A percentile compares a stretch with the other conserved stretches of the same genome.
Evolutionary conservation across 1,140 invertebrate species (phyloP).

Genomic region (Eumeta japonica): DNA sequence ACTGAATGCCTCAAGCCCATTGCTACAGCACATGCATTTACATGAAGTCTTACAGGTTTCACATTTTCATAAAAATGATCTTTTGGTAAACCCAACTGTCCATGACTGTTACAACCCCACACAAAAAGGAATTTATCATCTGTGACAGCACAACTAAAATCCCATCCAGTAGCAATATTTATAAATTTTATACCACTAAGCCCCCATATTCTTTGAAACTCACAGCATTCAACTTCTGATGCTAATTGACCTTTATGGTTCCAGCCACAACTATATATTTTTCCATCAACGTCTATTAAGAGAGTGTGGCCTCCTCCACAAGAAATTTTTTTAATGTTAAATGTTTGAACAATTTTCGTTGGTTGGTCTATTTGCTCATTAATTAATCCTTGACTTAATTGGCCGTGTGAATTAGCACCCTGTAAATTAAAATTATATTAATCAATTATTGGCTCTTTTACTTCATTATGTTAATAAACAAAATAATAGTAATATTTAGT

Average conservation of each 20-base stretch:
- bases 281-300: conserved; percentile 64
- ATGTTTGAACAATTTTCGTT: conserved; percentile 46
- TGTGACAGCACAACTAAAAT: conserved; percentile 68
- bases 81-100: conserved; percentile 68
- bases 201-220: conserved; percentile 57
- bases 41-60: conserved; percentile 42
- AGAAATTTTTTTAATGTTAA: conserved; percentile 61
- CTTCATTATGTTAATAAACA: no score
- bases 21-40: conserved; percentile 43
- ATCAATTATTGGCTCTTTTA: no score
- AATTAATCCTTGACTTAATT: conserved; percentile 67
- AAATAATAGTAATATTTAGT: no score
- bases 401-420: conserved; percentile 85
- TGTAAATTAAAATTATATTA: no score
- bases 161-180: conserved; percentile 70
- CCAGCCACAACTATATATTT: conserved; percentile 82
- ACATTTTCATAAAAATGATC: conserved; percentile 39
- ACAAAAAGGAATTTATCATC: conserved; percentile 65
- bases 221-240: conserved; percentile 52
- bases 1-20: conserved; percentile 70
- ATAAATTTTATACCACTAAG: conserved; percentile 59
- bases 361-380: conserved; percentile 68
- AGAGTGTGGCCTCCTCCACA: conserved; percentile 78
- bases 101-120: conserved; percentile 75
- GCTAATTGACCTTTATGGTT: conserved; percentile 82